Evolutionary conservation across 2,888 invertebrate species (phyloP).

Genomic region (Timandra comae): DNA sequence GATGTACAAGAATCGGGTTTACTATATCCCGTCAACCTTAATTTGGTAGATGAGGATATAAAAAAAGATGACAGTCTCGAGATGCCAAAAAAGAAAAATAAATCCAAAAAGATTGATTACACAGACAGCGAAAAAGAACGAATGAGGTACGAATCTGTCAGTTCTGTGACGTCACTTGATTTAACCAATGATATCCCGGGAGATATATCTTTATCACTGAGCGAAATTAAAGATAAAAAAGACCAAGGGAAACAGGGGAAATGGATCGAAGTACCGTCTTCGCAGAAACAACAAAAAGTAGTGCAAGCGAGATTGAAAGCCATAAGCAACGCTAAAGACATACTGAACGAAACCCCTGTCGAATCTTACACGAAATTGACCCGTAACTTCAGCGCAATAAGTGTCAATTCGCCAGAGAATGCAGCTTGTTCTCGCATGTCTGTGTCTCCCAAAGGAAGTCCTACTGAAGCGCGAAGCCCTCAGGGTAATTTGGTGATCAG

Average conservation of each 20-base stretch:
- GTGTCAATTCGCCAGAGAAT: constrained; percentile 21
- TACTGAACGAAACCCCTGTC: constrained; percentile 47
- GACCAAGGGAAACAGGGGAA: constrained; percentile 44
- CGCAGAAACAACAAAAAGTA: constrained; percentile 66
- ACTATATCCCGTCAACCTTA: constrained; percentile 60
- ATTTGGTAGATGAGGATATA: constrained; percentile 68
- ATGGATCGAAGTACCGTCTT: constrained; percentile 66
- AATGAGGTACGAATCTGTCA: constrained; percentile 59
- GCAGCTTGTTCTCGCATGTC: constrained; percentile 47
- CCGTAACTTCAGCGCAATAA: constrained; percentile 46
- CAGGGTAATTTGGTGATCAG: constrained; percentile 56
- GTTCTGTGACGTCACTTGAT: constrained; percentile 61
- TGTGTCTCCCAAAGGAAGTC: constrained; percentile 52
- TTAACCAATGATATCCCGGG: constrained; percentile 52
- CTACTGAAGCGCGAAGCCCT: constrained; percentile 42
- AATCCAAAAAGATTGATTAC: constrained; percentile 60
- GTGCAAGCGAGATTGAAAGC: constrained; percentile 69
- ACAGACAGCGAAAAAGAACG: constrained; percentile 63
- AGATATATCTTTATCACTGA: constrained; percentile 59
- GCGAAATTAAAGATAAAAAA: constrained; percentile 49
- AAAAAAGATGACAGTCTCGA: constrained; percentile 60
- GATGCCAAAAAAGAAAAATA: constrained; percentile 56
- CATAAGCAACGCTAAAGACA: constrained; percentile 54
- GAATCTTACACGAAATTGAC: constrained; percentile 58
- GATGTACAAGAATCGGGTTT: constrained; percentile 57